Evolutionary conservation across 2,888 invertebrate species (phyloP).

Genomic region (Drosophila lutescens): DNA sequence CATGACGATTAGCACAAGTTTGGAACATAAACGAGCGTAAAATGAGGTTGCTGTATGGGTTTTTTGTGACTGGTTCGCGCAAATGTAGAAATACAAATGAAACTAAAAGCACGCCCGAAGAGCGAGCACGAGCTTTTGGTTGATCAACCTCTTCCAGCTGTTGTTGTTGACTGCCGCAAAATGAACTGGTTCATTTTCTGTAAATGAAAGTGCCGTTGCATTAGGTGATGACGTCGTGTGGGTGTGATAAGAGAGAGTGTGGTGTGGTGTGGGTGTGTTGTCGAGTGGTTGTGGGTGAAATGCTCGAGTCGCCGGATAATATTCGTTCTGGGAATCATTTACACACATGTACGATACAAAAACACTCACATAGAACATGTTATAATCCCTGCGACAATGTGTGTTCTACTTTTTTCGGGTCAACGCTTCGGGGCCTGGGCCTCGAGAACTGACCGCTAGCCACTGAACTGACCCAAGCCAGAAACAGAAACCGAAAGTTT

Average conservation of each 20-base stretch:
- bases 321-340: slow-evolving; percentile 55
- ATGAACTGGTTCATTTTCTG: slow-evolving; percentile 46
- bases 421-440: slow-evolving; percentile 58
- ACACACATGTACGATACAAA: slow-evolving; percentile 3
- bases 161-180: slow-evolving; percentile 33
- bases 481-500: slow-evolving; percentile 55
- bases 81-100: slow-evolving; percentile 61
- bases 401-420: slow-evolving; percentile 67
- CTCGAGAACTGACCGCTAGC: slow-evolving; percentile 48
- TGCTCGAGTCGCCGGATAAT: slow-evolving; percentile 19
- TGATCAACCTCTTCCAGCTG: slow-evolving; percentile 54
- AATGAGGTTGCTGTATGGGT: slow-evolving; percentile 44
- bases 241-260: slow-evolving; percentile 1
- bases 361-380: slow-evolving; percentile 40
- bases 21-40: background rate
- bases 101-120: no score
- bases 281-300: slow-evolving; percentile 3
- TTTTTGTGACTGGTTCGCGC: slow-evolving; percentile 49
- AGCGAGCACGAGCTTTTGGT: background rate
- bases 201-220: slow-evolving; percentile 34
- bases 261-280: background rate
- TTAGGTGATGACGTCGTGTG: slow-evolving; percentile 32
- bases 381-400: slow-evolving; percentile 30
- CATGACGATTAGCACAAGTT: slow-evolving; percentile 21
- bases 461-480: slow-evolving; percentile 15